These are phyloP conservation scores for Drosophila lutescens DNA, from an alignment of 2,888 invertebrate species.

Conservation along the genomic window DNA sequence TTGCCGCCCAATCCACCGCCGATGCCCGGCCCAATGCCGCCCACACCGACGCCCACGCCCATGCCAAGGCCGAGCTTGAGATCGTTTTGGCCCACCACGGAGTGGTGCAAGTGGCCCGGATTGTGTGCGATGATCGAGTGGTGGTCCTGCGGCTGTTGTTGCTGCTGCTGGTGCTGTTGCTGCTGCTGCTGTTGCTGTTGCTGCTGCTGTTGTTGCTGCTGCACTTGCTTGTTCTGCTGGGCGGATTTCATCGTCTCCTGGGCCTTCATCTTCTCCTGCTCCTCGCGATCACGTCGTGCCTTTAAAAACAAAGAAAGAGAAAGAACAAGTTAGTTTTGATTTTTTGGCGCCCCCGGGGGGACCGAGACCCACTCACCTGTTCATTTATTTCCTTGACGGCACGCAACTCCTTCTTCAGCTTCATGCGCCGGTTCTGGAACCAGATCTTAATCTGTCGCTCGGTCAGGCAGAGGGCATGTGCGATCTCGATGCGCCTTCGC, in stretches of 20 bases:
- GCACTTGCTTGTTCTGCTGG: conserved; percentile 89
- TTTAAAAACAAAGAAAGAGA: conserved; percentile 31
- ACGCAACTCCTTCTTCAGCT: conserved; percentile 96
- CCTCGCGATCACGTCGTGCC: conserved; percentile 94
- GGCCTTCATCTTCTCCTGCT: conserved; percentile 95
- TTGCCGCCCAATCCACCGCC: conserved; percentile 83
- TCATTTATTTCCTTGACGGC: conserved; percentile 98
- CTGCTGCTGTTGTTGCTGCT: conserved; percentile 82
- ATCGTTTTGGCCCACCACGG: conserved; percentile 84
- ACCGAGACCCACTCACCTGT: conserved; percentile 85
- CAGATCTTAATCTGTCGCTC: conserved; percentile 98
- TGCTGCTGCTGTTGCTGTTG: conserved; percentile 82
- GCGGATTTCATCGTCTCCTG: conserved; percentile 95
- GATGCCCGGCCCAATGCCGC: conserved; percentile 79
- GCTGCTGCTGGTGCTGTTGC: conserved; percentile 81
- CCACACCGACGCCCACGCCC: conserved; percentile 81
- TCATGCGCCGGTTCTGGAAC: conserved; percentile 99
- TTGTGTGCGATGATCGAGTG: conserved; percentile 84
- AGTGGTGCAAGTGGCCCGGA: conserved; percentile 84
- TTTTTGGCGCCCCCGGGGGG: neutral
- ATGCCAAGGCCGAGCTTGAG: conserved; percentile 84
- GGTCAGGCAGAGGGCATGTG: conserved; percentile 97
- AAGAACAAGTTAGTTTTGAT: neutral
- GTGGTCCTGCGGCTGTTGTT: conserved; percentile 82
- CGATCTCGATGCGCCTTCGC: conserved; percentile 97